A percentile compares a stretch with the other conserved stretches of the same genome.
Evolutionary conservation across 2,888 invertebrate genomes (phyloP).

Genomic region (Trichogramma dendrolimi): DNA sequence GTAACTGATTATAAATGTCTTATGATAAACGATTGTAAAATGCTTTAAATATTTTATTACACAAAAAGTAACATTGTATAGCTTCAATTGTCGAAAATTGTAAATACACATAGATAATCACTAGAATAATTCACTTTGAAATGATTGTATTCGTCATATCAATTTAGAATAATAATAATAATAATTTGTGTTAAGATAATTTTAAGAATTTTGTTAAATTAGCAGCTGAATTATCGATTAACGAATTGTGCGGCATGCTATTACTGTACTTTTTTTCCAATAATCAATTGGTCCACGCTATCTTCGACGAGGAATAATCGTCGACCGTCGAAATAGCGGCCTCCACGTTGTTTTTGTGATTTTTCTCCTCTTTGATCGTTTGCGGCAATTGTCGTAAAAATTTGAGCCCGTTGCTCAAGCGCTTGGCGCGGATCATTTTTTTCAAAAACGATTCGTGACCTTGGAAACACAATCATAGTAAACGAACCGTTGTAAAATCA

Average conservation of each 20-base stretch:
- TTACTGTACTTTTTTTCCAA: neutral
- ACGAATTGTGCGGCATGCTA: neutral
- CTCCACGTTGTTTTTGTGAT: too few species aligned
- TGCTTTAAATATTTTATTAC: conserved; percentile 7
- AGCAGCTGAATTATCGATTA: conserved; percentile 1
- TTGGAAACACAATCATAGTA: conserved; percentile 15
- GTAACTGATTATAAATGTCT: neutral
- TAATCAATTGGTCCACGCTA: conserved; percentile 23
- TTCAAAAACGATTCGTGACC: conserved; percentile 47
- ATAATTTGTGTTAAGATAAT: conserved; percentile 11
- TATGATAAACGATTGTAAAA: neutral
- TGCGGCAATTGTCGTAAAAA: conserved; percentile 7
- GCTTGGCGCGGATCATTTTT: conserved; percentile 37
- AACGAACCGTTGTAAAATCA: neutral
- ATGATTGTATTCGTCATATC: conserved; percentile 15
- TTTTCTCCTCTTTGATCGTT: too few species aligned
- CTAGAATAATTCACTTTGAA: neutral
- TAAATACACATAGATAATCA: conserved; percentile 16
- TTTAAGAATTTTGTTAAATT: neutral
- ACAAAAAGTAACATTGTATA: neutral
- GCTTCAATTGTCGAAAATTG: conserved; percentile 5
- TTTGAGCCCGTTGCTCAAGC: conserved; percentile 20
- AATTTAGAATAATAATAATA: neutral
- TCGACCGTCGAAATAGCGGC: conserved; percentile 13
- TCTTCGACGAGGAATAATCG: conserved; percentile 8